phyloP scores from a whole-genome alignment of 1,140 invertebrate species.

The Rhopalosiphum maidis region DNA sequence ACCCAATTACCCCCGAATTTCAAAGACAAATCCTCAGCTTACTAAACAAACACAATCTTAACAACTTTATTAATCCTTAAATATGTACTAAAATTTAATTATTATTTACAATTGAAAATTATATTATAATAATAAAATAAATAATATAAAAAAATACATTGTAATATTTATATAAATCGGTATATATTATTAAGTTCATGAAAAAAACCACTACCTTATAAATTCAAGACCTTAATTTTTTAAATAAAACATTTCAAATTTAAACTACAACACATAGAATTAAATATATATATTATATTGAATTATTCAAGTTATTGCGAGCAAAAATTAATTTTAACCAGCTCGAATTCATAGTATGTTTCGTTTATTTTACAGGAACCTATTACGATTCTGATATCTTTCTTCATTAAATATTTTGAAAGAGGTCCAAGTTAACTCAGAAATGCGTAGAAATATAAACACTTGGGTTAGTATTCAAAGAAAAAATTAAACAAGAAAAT shows the following conservation, averaged over 20 bases:
- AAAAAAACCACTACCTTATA: neutral
- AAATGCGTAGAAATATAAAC: neutral
- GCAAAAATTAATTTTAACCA: neutral
- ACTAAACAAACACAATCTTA: neutral
- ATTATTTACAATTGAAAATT: neutral
- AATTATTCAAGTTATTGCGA: neutral
- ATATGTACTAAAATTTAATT: neutral
- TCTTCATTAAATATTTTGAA: slow-evolving; percentile 30
- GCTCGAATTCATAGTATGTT: neutral
- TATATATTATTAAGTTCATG: neutral
- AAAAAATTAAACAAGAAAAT: neutral
- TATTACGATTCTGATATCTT: neutral
- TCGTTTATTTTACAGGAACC: neutral
- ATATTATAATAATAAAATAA: neutral
- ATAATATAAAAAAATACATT: neutral
- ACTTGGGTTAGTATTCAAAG: neutral
- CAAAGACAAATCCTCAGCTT: neutral
- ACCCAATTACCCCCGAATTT: neutral
- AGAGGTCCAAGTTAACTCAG: neutral
- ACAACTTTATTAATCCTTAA: neutral
- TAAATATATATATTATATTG: neutral
- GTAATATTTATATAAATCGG: neutral
- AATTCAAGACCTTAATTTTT: neutral
- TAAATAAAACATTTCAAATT: neutral
- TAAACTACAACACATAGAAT: neutral